phyloP scores from a whole-genome alignment of 1,140 invertebrate genomes.

The Battus philenor region DNA sequence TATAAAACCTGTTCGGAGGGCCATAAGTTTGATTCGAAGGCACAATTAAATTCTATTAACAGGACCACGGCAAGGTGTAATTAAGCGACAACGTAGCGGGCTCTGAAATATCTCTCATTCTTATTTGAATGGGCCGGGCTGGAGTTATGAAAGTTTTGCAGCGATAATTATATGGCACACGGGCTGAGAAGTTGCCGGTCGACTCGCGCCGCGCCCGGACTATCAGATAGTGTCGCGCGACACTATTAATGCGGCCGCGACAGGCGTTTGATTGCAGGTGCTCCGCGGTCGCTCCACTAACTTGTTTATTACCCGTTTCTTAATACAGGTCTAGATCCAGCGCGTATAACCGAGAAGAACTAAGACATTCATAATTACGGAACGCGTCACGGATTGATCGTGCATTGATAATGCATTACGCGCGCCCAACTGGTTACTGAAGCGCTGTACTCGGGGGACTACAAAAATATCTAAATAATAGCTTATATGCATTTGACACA shows the following conservation, averaged over 20 bases:
- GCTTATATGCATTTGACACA: no score
- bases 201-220: slow-evolving; percentile 12
- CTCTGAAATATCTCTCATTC: slow-evolving; percentile 63
- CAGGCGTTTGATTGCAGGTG: slow-evolving; percentile 52
- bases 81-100: slow-evolving; percentile 53
- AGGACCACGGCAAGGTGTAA: slow-evolving; percentile 50
- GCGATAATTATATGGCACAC: slow-evolving; percentile 50
- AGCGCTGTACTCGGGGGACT: no score
- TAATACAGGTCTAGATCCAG: slow-evolving; percentile 31
- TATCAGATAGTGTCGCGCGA: slow-evolving; percentile 47
- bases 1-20: slow-evolving; percentile 32
- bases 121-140: slow-evolving; percentile 43
- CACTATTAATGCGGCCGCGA: slow-evolving; percentile 42
- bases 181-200: slow-evolving; percentile 27
- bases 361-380: slow-evolving; percentile 47
- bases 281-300: slow-evolving; percentile 21
- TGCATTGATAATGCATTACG: slow-evolving; percentile 46
- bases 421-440: slow-evolving; percentile 28
- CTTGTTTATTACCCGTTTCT: slow-evolving; percentile 46
- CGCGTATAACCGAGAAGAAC: slow-evolving; percentile 31
- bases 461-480: no score
- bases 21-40: slow-evolving; percentile 32
- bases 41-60: slow-evolving; percentile 70
- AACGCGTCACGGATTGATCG: slow-evolving; percentile 55
- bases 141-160: slow-evolving; percentile 61